Evolutionary conservation across 2,888 invertebrate genomes (phyloP), one percentile per base, ranked within the genome.

Genomic region (Tetropium fuscum): DNA sequence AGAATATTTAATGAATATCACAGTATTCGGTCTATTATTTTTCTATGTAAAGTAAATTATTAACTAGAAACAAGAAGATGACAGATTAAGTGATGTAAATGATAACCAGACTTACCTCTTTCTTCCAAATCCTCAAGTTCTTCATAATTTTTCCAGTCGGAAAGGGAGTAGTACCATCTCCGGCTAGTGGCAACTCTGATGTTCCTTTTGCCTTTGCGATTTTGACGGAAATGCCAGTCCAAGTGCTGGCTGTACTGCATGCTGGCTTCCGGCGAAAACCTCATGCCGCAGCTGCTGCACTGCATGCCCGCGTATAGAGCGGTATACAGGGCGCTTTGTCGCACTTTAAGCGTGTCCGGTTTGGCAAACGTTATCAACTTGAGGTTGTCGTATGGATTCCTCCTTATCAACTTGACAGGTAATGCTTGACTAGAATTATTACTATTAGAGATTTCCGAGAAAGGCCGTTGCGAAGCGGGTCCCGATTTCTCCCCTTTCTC

Each of bases 151-250:
- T 94, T 88, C 97, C 97, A 97, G 82, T 97, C 96, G 56, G 90
- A 86, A 19, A 92, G 84, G 74, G 92, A 90, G 78, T 95, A 97
- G 81, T 93, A 97, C 95, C 97, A 97, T 74, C 90, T 88, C 2
- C 97, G 84, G 19, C 91, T 90, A 74, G 92, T 91, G 0, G 94
- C 93, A 48, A 94, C 90, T 7, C 94, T 85, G 0, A 91, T 90
- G 0, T 93, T 92, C 77, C 94, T 94, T 66, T 95, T 88, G 72
- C 95, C 95, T 53, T 91, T 86, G 1, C 95, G 84, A 84, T 98
- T 98, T 81, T 95, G 94, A 0, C 96, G 84, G 84, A 98, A 98
- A 84, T 99, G 99, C 98, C 98, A 98, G 84, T 99, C 98, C 60
- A 98, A 87, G 83, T 99, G 99, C 79, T 95, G 94, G 73, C 92